Conservation (phyloP, 2,888 invertebrate species). For the Caenorhabditis macrosperma region DNA sequence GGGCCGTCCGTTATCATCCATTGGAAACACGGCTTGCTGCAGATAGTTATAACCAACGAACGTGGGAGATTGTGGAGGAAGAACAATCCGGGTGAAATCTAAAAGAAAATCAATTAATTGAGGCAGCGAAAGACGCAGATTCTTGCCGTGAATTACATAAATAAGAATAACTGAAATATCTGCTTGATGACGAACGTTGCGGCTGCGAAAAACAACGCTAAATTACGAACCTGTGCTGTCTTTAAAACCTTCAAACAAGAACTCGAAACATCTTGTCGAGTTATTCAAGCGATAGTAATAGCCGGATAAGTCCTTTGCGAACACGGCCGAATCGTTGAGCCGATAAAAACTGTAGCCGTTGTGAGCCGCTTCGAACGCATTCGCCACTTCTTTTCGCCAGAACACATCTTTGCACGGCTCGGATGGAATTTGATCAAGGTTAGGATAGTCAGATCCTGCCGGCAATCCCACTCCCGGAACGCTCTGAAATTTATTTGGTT, state of each 20-base stretch:
- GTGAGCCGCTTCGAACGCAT: slow-evolving; percentile 27
- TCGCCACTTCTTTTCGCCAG: slow-evolving; percentile 37
- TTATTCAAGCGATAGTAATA: slow-evolving; percentile 54
- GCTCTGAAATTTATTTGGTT: slow-evolving; percentile 3
- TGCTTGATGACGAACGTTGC: too few species aligned
- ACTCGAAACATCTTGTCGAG: slow-evolving; percentile 42
- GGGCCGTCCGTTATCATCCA: slow-evolving; percentile 43
- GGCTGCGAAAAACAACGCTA: too few species aligned
- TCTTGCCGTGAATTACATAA: too few species aligned
- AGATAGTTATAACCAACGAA: slow-evolving; percentile 44
- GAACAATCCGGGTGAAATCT: slow-evolving; percentile 35
- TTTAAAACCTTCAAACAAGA: slow-evolving; percentile 47
- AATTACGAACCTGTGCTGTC: slow-evolving; percentile 50
- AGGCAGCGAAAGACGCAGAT: too few species aligned
- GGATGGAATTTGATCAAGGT: slow-evolving; percentile 2
- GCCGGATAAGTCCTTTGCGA: slow-evolving; percentile 51
- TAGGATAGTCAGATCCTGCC: slow-evolving; percentile 39
- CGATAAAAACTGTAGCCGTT: slow-evolving; percentile 52
- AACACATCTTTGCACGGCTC: slow-evolving; percentile 15
- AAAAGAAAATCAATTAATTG: slow-evolving; percentile 10
- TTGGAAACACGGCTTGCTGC: slow-evolving; percentile 43
- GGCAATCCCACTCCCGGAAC: slow-evolving; percentile 50
- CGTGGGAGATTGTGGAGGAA: slow-evolving; percentile 36
- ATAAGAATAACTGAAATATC: too few species aligned
- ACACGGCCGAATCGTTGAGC: slow-evolving; percentile 7